Conservation (phyloP, 2,113 vertebrate genomes). For the Laticauda laticaudata region DNA sequence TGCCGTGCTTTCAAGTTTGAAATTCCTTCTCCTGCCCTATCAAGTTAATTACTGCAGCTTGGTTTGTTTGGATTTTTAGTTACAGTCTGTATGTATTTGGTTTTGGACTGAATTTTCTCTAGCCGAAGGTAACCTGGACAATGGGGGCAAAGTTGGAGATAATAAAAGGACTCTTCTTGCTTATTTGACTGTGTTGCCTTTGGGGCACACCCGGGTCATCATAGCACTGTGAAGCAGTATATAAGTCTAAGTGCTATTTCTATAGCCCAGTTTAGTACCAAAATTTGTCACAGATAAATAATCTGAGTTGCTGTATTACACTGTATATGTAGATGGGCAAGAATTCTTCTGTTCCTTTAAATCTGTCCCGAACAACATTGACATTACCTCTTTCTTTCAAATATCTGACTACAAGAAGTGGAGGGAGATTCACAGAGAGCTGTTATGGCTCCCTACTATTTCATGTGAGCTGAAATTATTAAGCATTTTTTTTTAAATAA, state of each 20-base stretch:
- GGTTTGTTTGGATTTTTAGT: too few species aligned
- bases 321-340: neutral
- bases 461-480: neutral
- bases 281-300: neutral
- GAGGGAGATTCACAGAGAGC: neutral
- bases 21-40: too few species aligned
- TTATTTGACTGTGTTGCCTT: too few species aligned
- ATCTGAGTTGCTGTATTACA: neutral
- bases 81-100: too few species aligned
- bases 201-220: too few species aligned
- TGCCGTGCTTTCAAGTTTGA: too few species aligned
- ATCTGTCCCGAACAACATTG: neutral
- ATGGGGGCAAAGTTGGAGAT: too few species aligned
- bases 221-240: neutral
- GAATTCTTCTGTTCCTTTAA: neutral
- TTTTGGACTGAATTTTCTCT: too few species aligned
- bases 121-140: too few species aligned
- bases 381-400: neutral
- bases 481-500: neutral
- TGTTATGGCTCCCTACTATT: neutral
- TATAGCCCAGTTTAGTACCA: neutral
- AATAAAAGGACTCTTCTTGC: too few species aligned
- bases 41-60: too few species aligned
- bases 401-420: too few species aligned
- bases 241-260: neutral